A percentile compares a stretch with the other conserved stretches of the same genome.
Evolutionary conservation across 2,888 invertebrate species (phyloP).

Genomic region (Linyphia triangularis): DNA sequence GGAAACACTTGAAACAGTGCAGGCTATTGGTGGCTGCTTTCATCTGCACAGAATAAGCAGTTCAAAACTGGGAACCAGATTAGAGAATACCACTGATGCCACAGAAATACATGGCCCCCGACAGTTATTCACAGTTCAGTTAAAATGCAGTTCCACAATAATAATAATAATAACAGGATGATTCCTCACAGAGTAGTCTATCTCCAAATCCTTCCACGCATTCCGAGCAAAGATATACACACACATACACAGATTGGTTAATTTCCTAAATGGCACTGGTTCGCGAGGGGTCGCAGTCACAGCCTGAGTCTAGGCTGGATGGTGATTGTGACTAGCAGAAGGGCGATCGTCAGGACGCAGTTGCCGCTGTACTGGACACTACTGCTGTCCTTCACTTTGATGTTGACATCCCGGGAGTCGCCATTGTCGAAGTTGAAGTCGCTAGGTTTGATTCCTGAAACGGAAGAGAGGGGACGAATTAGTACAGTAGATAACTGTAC

Average conservation of each 20-base stretch:
- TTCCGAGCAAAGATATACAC: slow-evolving; percentile 57
- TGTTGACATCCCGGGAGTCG: slow-evolving; percentile 55
- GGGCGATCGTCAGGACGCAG: slow-evolving; percentile 6
- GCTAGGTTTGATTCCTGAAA: slow-evolving; percentile 60
- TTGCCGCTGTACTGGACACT: slow-evolving; percentile 9
- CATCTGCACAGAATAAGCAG: no score
- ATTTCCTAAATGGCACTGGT: slow-evolving; percentile 70
- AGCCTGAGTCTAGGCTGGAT: slow-evolving; percentile 32
- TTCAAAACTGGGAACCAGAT: no score
- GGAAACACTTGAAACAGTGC: no score
- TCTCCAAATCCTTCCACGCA: neutral
- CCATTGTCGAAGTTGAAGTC: slow-evolving; percentile 71
- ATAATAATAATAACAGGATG: neutral
- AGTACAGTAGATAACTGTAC: no score
- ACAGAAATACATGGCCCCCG: neutral
- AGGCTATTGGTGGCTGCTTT: no score
- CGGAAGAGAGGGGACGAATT: neutral
- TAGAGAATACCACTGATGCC: no score
- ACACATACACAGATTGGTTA: slow-evolving; percentile 30
- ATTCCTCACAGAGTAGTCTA: neutral
- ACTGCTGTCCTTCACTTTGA: slow-evolving; percentile 68
- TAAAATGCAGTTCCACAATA: neutral
- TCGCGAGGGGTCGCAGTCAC: slow-evolving; percentile 47
- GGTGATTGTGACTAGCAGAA: slow-evolving; percentile 57
- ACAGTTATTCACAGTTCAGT: neutral